Evolutionary conservation across 2,888 invertebrate species (phyloP), one percentile per base, ranked within the genome.

Genomic region (Drosophila diplacantha): DNA sequence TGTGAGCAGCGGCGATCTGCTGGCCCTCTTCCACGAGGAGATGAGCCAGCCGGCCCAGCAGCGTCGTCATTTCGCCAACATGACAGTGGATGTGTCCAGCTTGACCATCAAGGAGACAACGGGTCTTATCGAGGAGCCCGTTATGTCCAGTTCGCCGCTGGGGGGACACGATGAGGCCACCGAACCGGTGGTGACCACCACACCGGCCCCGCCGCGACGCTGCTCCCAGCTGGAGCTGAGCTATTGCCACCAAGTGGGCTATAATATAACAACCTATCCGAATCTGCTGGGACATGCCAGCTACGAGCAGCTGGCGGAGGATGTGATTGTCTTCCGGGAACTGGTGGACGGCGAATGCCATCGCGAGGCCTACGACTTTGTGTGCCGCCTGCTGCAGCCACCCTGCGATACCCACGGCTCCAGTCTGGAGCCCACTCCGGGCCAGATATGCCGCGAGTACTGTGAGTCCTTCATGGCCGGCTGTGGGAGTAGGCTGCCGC

Each of bases 341-440:
- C 89, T 96, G n/a, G 93, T 96, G 8, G 96, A 96, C 85, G 95
- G 95, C 0, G 96, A 96, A 88, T 97, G 97, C 86, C 96, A 95
- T 80, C 91, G 93, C 69, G 91, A 95, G 74, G 95, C 96, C 1
- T 95, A 95, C 88, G 96, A 97, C 83, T 96, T 96, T 84, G 92
- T 97, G 7, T 97, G 97, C 83, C 93, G 94, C 82, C 90, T 95
- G 66, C 89, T 96, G 44, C 96, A 96, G 86, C 96, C 96, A 0
- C 91, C 93, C 0, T 96, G 96, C 85, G 90, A 91, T 26, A 88
- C 93, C 60, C 89, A 93, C 61, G 90, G 93, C 16, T 94, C 95
- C 0, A 53, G 55, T 6, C 66, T 85, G 16, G 85, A 87, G 59
- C 88, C 88, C n/a, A 81, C 84, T 3, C 80, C 87, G 0, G 87